A percentile compares a stretch with the other conserved stretches of the same genome.
phyloP scores from a whole-genome alignment of 1,140 invertebrate genomes.

The Paralvinella palmiformis region DNA sequence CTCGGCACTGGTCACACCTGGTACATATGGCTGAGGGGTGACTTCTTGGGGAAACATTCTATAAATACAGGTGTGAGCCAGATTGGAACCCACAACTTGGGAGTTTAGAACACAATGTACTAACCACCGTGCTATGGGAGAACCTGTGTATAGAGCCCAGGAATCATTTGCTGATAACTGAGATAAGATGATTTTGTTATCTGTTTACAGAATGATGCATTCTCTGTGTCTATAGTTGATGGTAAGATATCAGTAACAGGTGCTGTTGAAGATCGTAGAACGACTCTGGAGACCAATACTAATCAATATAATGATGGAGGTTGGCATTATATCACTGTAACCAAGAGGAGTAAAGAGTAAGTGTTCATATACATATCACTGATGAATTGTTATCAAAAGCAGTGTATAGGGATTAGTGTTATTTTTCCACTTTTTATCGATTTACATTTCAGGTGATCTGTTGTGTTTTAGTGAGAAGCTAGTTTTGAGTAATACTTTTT shows the following conservation, averaged over 20 bases:
- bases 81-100: too few species aligned
- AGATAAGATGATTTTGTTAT: too few species aligned
- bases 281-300: conserved; percentile 47
- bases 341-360: conserved; percentile 50
- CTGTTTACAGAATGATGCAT: conserved; percentile 54
- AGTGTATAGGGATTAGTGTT: not conserved
- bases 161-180: too few species aligned
- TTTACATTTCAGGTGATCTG: not conserved
- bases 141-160: too few species aligned
- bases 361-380: conserved; percentile 11
- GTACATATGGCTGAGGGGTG: too few species aligned
- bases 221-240: conserved; percentile 63
- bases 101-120: too few species aligned
- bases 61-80: too few species aligned
- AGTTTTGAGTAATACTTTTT: not conserved
- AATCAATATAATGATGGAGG: conserved; percentile 73
- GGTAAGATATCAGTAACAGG: conserved; percentile 60
- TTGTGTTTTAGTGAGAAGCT: not conserved
- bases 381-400: not conserved
- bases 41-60: too few species aligned
- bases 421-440: not conserved
- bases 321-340: conserved; percentile 88
- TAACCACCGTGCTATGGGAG: too few species aligned
- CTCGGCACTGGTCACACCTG: too few species aligned
- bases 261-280: conserved; percentile 34